Evolutionary conservation across 2,888 invertebrate genomes (phyloP).

Genomic region (Eristalis pertinax): DNA sequence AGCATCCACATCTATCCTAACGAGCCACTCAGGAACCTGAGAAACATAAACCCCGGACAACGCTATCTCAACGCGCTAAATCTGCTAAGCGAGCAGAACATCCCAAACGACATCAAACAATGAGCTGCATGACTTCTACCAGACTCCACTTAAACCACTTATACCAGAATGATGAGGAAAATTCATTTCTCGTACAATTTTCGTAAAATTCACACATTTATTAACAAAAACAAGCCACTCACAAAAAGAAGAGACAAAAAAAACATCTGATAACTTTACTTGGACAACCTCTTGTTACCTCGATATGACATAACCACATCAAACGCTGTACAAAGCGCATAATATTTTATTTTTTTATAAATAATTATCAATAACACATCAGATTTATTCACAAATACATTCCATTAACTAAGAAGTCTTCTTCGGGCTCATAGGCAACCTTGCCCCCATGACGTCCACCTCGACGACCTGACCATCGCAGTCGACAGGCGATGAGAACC

Average conservation of each 20-base stretch:
- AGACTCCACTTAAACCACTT: too few species aligned
- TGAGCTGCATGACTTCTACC: too few species aligned
- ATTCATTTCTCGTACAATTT: too few species aligned
- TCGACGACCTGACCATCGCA: slow-evolving; percentile 88
- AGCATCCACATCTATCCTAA: too few species aligned
- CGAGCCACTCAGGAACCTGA: too few species aligned
- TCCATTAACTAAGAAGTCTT: slow-evolving; percentile 98
- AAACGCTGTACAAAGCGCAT: background rate
- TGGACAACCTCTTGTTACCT: background rate
- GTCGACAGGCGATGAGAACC: slow-evolving; percentile 90
- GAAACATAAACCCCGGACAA: too few species aligned
- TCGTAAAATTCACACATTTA: background rate
- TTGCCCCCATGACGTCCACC: slow-evolving; percentile 88
- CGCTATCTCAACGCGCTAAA: too few species aligned
- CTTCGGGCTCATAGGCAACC: slow-evolving; percentile 93
- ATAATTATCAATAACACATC: background rate
- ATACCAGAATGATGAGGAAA: too few species aligned
- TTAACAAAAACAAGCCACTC: background rate
- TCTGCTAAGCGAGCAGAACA: too few species aligned
- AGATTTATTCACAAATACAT: slow-evolving; percentile 88
- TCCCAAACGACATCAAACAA: too few species aligned
- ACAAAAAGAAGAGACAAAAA: background rate
- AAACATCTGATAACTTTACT: background rate
- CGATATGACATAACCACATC: background rate
- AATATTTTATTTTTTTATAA: background rate